Conservation (phyloP, 2,113 vertebrate species). For the Leptobrachium leishanense region DNA sequence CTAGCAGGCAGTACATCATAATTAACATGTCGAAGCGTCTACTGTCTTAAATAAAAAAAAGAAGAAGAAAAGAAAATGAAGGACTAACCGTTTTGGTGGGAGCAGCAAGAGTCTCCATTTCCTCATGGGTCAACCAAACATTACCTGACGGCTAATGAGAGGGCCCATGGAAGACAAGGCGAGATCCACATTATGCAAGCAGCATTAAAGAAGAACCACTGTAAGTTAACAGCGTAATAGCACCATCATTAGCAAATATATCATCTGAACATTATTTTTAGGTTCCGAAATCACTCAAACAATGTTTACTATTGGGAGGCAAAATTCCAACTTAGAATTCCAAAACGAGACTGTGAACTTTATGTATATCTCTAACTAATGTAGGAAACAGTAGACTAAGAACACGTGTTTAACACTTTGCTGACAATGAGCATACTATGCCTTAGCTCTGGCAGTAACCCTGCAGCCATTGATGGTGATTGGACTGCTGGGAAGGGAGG, state of each 20-base stretch:
- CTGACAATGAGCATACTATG: too few species aligned
- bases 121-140: conserved; percentile 98
- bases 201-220: conserved; percentile 95
- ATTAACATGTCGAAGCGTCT: neutral
- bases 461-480: too few species aligned
- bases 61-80: conserved; percentile 15
- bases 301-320: too few species aligned
- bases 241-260: conserved; percentile 80
- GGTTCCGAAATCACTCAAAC: neutral
- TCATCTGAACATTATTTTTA: neutral
- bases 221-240: conserved; percentile 92
- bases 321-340: too few species aligned
- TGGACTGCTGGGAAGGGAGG: too few species aligned
- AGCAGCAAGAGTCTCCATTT: conserved; percentile 96
- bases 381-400: too few species aligned
- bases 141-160: conserved; percentile 91
- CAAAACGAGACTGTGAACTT: too few species aligned
- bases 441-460: too few species aligned
- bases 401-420: too few species aligned
- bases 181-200: conserved; percentile 84
- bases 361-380: too few species aligned
- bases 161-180: conserved; percentile 69
- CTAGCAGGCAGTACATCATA: neutral
- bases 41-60: neutral
- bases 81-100: conserved; percentile 95